These are phyloP conservation scores for Ectropis grisescens DNA, from an alignment of 1,140 invertebrate genomes.

Conservation along the genomic window DNA sequence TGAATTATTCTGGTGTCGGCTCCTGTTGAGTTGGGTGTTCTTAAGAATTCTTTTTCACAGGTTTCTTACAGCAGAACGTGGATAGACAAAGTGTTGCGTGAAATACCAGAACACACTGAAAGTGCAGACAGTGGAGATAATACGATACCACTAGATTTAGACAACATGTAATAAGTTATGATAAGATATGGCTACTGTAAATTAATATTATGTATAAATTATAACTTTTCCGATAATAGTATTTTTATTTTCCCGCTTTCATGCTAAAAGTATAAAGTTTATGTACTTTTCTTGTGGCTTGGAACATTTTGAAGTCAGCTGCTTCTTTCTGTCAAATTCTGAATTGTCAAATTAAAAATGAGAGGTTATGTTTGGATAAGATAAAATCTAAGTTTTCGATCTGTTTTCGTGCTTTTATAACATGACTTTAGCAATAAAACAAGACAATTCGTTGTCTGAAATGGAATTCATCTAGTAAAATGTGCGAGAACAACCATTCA, in stretches of 20 bases:
- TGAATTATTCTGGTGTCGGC: too few relatives aligned
- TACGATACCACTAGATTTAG: constrained; percentile 25
- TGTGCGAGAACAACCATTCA: too few relatives aligned
- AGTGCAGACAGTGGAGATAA: constrained; percentile 48
- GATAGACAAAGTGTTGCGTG: constrained; percentile 37
- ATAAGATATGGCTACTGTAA: background rate
- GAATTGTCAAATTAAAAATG: constrained; percentile 15
- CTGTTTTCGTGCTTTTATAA: constrained; percentile 7
- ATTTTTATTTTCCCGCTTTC: too few relatives aligned
- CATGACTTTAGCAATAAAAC: constrained; percentile 4
- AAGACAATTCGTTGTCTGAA: too few relatives aligned
- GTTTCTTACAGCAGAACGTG: constrained; percentile 40
- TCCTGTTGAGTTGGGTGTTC: too few relatives aligned
- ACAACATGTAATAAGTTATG: constrained; percentile 1
- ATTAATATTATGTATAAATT: too few relatives aligned
- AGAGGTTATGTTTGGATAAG: constrained; percentile 31
- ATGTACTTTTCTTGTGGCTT: too few relatives aligned
- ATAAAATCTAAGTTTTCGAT: constrained; percentile 12
- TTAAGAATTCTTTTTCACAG: constrained; percentile 23
- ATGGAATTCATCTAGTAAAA: constrained; percentile 3
- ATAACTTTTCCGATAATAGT: too few relatives aligned
- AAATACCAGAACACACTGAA: constrained; percentile 19
- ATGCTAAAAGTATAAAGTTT: too few relatives aligned
- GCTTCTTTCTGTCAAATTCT: constrained; percentile 1
- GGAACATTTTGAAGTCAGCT: too few relatives aligned